Evolutionary conservation across 2,113 vertebrate species (phyloP).

Genomic region (Epinephelus lanceolatus): DNA sequence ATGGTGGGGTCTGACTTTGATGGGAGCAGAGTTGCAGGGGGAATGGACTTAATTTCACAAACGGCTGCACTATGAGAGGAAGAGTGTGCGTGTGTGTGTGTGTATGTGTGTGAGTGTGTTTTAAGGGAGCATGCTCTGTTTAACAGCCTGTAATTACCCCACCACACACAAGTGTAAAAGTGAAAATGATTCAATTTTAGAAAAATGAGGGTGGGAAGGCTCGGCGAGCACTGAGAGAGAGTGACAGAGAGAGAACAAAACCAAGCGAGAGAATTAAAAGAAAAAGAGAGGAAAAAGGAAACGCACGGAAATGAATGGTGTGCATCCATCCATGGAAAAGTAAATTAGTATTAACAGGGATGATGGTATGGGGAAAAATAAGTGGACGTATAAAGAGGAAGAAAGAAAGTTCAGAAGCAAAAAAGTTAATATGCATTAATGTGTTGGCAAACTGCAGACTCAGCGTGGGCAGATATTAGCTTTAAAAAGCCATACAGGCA

Average conservation of each 20-base stretch:
- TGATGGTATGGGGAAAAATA: neutral
- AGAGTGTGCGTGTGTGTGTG: conserved; percentile 5
- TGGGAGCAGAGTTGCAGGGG: conserved; percentile 66
- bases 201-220: conserved; percentile 56
- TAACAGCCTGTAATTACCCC: conserved; percentile 82
- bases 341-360: conserved; percentile 4
- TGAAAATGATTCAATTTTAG: conserved; percentile 70
- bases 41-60: conserved; percentile 90
- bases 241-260: conserved; percentile 33
- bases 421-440: neutral
- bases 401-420: neutral
- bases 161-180: conserved; percentile 63
- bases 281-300: neutral
- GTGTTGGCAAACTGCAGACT: neutral
- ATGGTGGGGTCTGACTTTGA: conserved; percentile 77
- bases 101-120: conserved; percentile 19
- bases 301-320: neutral
- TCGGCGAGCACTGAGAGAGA: conserved; percentile 16
- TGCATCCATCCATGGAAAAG: neutral
- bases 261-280: neutral
- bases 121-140: conserved; percentile 73
- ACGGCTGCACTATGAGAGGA: conserved; percentile 85
- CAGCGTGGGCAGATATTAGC: neutral
- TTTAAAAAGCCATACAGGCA: neutral
- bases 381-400: neutral